These are phyloP conservation scores for Siniperca scherzeri DNA, from an alignment of 2,797 vertebrate species.

Conservation along the genomic window DNA sequence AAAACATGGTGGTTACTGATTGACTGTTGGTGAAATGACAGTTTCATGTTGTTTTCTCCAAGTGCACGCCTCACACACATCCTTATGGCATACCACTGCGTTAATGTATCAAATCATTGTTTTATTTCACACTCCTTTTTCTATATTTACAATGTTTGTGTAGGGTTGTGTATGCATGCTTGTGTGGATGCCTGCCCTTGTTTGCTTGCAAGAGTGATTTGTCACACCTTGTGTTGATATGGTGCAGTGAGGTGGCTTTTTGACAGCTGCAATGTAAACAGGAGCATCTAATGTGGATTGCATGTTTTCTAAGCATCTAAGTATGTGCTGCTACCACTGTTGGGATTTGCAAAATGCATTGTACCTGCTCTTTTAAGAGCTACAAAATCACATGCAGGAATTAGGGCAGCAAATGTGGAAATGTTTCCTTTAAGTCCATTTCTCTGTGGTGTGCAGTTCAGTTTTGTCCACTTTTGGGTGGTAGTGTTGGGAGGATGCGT, in stretches of 20 bases:
- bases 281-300: constrained; percentile 48
- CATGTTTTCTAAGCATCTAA: constrained; percentile 45
- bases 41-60: constrained; percentile 41
- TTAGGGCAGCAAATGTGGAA: constrained; percentile 16
- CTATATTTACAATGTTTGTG: constrained; percentile 41
- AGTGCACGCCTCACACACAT: background rate
- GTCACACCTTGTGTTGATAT: constrained; percentile 68
- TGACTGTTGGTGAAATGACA: constrained; percentile 57
- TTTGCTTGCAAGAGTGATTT: constrained; percentile 64
- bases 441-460: background rate
- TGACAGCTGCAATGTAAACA: constrained; percentile 60
- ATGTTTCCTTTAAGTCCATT: constrained; percentile 18
- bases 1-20: constrained; percentile 46
- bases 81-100: constrained; percentile 31
- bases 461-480: constrained; percentile 36
- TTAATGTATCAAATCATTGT: constrained; percentile 57
- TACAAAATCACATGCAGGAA: background rate
- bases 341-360: constrained; percentile 24
- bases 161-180: constrained; percentile 9
- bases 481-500: constrained; percentile 28
- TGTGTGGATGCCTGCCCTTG: constrained; percentile 59
- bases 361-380: constrained; percentile 26
- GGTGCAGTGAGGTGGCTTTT: constrained; percentile 68
- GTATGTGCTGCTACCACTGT: background rate
- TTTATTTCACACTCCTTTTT: constrained; percentile 67